Conservation (phyloP, 2,888 invertebrate species). For the Cheilosia vulpina region DNA sequence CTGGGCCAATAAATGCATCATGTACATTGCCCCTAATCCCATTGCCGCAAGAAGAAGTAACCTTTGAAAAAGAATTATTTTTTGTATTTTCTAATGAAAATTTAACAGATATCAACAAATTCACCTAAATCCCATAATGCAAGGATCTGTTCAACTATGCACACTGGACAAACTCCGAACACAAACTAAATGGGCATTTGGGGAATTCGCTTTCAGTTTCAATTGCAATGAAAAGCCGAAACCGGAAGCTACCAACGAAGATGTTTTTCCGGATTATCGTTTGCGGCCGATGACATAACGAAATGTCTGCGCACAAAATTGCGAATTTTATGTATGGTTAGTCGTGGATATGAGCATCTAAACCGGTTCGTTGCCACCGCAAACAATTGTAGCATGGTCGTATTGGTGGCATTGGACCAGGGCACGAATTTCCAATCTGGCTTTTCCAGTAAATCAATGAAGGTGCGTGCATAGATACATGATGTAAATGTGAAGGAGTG, state of each 20-base stretch:
- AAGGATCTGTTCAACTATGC: constrained; percentile 6
- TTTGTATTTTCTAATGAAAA: not conserved
- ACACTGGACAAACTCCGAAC: constrained; percentile 40
- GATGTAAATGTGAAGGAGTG: constrained; percentile 14
- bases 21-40: constrained; percentile 84
- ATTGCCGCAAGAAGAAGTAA: constrained; percentile 82
- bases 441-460: constrained; percentile 19
- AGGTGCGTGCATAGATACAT: not conserved
- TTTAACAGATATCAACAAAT: constrained; percentile 6
- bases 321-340: constrained; percentile 12
- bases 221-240: constrained; percentile 24
- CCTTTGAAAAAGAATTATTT: constrained; percentile 18
- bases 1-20: constrained; percentile 84
- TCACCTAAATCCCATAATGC: constrained; percentile 63
- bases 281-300: constrained; percentile 48
- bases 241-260: constrained; percentile 57
- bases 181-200: constrained; percentile 48
- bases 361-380: constrained; percentile 41
- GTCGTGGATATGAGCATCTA: constrained; percentile 10
- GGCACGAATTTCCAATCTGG: constrained; percentile 35
- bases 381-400: constrained; percentile 51
- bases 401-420: constrained; percentile 70
- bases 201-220: constrained; percentile 59
- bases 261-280: constrained; percentile 43
- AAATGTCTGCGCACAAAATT: constrained; percentile 19